Conservation (phyloP, 37 sponge, comb jelly and placozoan genomes). For the Crambe crambe region DNA sequence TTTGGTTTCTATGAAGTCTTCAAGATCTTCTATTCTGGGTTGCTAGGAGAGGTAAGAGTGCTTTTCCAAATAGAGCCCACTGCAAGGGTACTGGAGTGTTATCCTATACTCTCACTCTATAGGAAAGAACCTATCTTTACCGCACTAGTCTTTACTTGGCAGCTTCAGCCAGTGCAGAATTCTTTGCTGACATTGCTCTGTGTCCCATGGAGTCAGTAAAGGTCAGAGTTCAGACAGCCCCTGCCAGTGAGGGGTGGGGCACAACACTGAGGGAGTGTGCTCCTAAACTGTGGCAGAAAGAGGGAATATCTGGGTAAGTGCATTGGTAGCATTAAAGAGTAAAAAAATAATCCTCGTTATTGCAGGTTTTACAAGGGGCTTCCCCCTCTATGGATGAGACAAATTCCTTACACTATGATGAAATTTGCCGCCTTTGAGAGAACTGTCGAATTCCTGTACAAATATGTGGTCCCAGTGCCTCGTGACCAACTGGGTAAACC, state of each 20-base stretch:
- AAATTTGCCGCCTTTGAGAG: constrained; percentile 99
- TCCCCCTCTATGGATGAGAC: constrained; percentile 94
- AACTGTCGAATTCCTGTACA: constrained; percentile 97
- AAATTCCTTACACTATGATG: constrained; percentile 99
- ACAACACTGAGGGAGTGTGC: constrained; percentile 90
- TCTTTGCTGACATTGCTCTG: constrained; percentile 99
- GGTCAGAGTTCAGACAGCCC: constrained; percentile 96
- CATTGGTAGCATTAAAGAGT: background rate
- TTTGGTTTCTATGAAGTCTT: constrained; percentile 99
- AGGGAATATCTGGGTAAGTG: constrained; percentile 86
- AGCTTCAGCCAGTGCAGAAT: constrained; percentile 98
- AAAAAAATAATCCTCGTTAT: no score
- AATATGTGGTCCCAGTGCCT: constrained; percentile 94
- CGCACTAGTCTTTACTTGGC: constrained; percentile 96
- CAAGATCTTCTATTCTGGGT: constrained; percentile 89
- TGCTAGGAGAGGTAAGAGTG: constrained; percentile 86
- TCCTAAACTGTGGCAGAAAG: constrained; percentile 84
- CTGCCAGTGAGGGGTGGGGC: constrained; percentile 78
- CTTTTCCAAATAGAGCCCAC: background rate
- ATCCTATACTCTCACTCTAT: background rate
- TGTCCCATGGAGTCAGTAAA: constrained; percentile 99
- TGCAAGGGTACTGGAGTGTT: background rate
- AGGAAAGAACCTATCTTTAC: constrained; percentile 88
- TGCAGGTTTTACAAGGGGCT: constrained; percentile 96
- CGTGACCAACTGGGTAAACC: constrained; percentile 78